Base-by-base conservation (phyloP, 2,888 invertebrate species). In the Drosophila bunnanda region DNA sequence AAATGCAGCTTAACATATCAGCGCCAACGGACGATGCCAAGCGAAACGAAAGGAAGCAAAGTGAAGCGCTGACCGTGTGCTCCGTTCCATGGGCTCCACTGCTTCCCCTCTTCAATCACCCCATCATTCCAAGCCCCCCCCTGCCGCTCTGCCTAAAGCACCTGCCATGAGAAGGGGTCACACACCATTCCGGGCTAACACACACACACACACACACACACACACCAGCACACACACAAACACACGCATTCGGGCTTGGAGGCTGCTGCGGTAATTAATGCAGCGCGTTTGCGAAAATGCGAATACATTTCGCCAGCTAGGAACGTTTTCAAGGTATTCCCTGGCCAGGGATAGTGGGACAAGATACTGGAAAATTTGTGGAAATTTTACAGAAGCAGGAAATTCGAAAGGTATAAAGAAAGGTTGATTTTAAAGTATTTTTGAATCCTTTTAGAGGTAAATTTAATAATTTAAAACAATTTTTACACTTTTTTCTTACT, bases 201-300 rank as follows among this genome's bases (percentile, higher is more conserved):
- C 59, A 68, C 50, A 67, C 44, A 32, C 44, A 30, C 7, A 56
- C 61, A 77, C 66, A n/a, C n/a, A n/a, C n/a, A n/a, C n/a, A n/a
- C n/a, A n/a, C n/a, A n/a, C n/a, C n/a, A n/a, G n/a, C 59, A 68
- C 50, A 67, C 44, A 66, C 59, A 68, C 50, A 70, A 54, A 46
- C 28, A 59, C 46, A 67, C 48, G 62, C 54, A 62, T 22, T 53
- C 57, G 44, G 59, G 52, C 57, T 64, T 50, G 57, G 78, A 76
- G 73, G 75, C 88, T 89, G 84, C 81, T 88, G 89, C 87, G 84
- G 88, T 85, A 85, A 85, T 85, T 85, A 85, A 85, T 85, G 84
- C 84, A 89, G 87, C 89, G 84, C 87, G 89, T 89, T 84, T 87
- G 88, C 79, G 88, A 85, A 89, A 89, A 89, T 87, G 84, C 89